Percentiles rank a stretch among this genome's conserved stretches.
Conservation (phyloP, 1,140 invertebrate genomes). For the Penaeus vannamei region DNA sequence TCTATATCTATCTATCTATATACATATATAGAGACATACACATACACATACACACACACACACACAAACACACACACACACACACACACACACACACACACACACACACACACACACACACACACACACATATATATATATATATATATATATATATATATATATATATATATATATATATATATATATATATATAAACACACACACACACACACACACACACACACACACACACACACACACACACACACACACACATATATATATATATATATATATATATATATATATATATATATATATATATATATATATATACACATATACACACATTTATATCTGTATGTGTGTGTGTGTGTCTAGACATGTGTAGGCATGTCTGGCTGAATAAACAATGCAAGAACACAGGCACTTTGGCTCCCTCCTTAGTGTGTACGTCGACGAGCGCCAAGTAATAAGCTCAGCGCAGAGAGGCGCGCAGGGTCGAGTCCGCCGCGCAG, state of each 20-base stretch:
- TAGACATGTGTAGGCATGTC: no score
- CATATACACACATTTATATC: background rate
- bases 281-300: slow-evolving; percentile 9
- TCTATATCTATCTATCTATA: slow-evolving; percentile 1
- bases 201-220: no score
- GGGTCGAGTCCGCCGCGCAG: no score
- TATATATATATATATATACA: slow-evolving; percentile 11
- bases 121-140: slow-evolving; percentile 18
- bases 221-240: background rate
- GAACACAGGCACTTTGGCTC: no score
- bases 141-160: slow-evolving; percentile 8
- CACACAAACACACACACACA: slow-evolving; percentile 28
- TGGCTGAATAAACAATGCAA: no score
- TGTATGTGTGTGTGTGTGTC: background rate
- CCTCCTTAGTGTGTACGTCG: no score
- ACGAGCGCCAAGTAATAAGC: no score
- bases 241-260: background rate
- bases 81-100: slow-evolving; percentile 33
- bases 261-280: slow-evolving; percentile 26
- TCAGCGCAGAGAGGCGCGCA: no score
- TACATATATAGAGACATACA: no score
- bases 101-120: slow-evolving; percentile 17
- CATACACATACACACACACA: background rate
- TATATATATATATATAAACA: background rate
- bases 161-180: background rate